Percentiles rank a stretch among this genome's conserved stretches.
These are phyloP conservation scores for Trichogramma dendrolimi DNA, from an alignment of 2,888 invertebrate species.

Conservation along the genomic window DNA sequence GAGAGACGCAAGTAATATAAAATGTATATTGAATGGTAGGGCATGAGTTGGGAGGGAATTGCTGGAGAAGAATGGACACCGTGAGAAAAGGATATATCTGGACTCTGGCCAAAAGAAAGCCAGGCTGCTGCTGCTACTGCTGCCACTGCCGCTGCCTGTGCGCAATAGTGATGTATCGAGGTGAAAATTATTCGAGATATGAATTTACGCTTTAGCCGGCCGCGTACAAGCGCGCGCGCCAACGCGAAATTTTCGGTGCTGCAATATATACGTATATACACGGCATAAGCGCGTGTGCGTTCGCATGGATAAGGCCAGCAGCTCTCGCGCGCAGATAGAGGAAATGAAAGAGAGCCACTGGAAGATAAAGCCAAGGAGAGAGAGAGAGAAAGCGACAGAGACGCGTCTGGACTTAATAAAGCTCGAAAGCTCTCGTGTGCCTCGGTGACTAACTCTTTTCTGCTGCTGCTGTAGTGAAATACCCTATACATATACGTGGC, in stretches of 20 bases:
- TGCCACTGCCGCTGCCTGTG: too few relatives aligned
- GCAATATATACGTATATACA: conserved; percentile 1
- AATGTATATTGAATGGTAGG: conserved; percentile 32
- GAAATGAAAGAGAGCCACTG: too few relatives aligned
- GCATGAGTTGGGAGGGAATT: conserved; percentile 16
- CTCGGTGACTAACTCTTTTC: neutral
- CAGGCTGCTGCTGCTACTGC: neutral
- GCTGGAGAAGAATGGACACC: conserved; percentile 16
- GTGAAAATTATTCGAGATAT: conserved; percentile 51
- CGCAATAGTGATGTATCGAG: conserved; percentile 22
- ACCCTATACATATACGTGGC: conserved; percentile 1
- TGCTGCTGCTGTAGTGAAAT: neutral
- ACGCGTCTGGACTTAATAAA: conserved; percentile 37
- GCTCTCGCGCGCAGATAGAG: too few relatives aligned
- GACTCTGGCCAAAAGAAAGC: conserved; percentile 38
- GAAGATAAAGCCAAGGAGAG: neutral
- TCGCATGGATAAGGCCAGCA: neutral
- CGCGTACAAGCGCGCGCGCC: conserved; percentile 10
- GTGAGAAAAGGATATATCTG: conserved; percentile 9
- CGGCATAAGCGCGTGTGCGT: neutral
- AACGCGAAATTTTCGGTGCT: too few relatives aligned
- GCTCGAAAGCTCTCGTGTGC: conserved; percentile 10
- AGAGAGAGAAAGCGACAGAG: conserved; percentile 15
- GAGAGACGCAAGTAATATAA: conserved; percentile 23
- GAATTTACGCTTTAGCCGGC: conserved; percentile 44